Conservation (phyloP, 2,113 vertebrate species). For the Mustelus asterias region DNA sequence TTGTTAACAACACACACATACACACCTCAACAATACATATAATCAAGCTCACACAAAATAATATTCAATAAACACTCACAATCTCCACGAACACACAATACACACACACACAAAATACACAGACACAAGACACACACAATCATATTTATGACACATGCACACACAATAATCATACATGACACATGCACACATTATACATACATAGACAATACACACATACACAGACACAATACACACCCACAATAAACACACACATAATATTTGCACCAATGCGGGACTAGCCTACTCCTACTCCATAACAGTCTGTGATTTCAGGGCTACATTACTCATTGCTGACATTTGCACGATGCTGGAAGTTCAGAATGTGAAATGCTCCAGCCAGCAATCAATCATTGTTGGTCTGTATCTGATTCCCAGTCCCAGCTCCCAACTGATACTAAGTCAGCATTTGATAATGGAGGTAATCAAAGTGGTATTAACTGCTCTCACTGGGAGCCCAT, state of each 20-base stretch:
- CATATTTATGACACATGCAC: background rate
- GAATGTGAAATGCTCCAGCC: background rate
- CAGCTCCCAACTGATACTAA: background rate
- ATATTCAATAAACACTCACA: background rate
- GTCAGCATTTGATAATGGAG: slow-evolving; percentile 5
- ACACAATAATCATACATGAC: background rate
- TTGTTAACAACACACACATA: background rate
- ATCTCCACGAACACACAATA: background rate
- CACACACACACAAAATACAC: background rate
- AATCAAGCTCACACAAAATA: background rate
- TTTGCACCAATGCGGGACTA: too few species aligned
- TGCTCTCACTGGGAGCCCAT: background rate
- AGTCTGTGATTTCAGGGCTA: background rate
- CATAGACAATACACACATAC: too few species aligned
- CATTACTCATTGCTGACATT: background rate
- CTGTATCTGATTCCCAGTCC: background rate
- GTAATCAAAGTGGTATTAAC: slow-evolving; percentile 12
- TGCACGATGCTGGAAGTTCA: background rate
- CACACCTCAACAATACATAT: background rate
- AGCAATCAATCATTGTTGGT: background rate
- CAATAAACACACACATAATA: too few species aligned
- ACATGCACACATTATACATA: background rate
- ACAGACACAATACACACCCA: too few species aligned
- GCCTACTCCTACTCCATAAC: background rate
- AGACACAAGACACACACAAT: background rate